A percentile compares a stretch with the other conserved stretches of the same genome.
Conservation (phyloP, 1,140 invertebrate genomes). For the Samia ricini region DNA sequence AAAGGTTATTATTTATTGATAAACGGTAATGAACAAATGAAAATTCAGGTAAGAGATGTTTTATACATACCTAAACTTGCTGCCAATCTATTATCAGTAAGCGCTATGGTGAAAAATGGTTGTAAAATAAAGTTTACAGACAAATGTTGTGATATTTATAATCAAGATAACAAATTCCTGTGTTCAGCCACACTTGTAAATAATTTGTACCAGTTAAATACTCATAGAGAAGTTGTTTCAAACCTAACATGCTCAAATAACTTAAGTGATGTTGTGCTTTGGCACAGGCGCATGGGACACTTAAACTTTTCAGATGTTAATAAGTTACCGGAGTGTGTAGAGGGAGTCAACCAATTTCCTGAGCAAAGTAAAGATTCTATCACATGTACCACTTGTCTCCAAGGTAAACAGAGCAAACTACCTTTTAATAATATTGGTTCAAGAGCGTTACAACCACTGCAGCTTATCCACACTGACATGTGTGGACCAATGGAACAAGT, state of each 20-base stretch:
- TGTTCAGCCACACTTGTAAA: constrained; percentile 29
- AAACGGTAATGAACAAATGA: constrained; percentile 24
- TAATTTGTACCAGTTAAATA: constrained; percentile 32
- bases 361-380: constrained; percentile 10
- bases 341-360: constrained; percentile 19
- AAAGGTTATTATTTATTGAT: constrained; percentile 29
- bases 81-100: constrained; percentile 34
- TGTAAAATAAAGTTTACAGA: constrained; percentile 33
- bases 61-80: constrained; percentile 35
- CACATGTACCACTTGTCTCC: constrained; percentile 24
- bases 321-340: constrained; percentile 22
- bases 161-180: constrained; percentile 14
- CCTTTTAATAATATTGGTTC: constrained; percentile 26
- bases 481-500: constrained; percentile 30
- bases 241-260: constrained; percentile 20
- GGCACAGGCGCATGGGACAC: constrained; percentile 37
- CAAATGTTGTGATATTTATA: constrained; percentile 27
- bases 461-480: constrained; percentile 30
- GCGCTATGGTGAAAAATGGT: constrained; percentile 35
- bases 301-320: constrained; percentile 29
- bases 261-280: constrained; percentile 29
- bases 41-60: constrained; percentile 37
- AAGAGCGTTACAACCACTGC: constrained; percentile 19
- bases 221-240: constrained; percentile 23
- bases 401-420: constrained; percentile 26